phyloP scores from a whole-genome alignment of 2,797 vertebrate species.

The Cynodonichthys magdalenae region DNA sequence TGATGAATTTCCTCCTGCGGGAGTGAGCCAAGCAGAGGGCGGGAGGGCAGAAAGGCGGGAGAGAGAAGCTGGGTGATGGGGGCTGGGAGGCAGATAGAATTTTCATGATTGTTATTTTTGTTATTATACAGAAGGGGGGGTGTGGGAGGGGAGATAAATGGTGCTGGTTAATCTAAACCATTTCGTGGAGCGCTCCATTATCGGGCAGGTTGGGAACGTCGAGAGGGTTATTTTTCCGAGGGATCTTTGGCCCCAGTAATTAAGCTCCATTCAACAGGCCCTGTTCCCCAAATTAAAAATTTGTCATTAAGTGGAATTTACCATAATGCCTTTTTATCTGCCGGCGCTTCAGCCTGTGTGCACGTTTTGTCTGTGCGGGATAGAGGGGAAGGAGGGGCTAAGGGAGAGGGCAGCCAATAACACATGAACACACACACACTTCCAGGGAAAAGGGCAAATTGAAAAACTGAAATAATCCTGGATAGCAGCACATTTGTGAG shows the following conservation, averaged over 20 bases:
- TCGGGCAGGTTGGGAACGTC: constrained; percentile 73
- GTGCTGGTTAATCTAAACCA: constrained; percentile 73
- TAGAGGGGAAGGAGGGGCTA: constrained; percentile 65
- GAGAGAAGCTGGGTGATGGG: constrained; percentile 67
- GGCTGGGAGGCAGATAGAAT: constrained; percentile 92
- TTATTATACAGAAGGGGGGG: constrained; percentile 77
- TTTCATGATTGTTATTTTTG: constrained; percentile 92
- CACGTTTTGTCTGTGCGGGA: constrained; percentile 75
- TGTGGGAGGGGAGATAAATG: constrained; percentile 81
- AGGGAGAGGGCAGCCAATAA: constrained; percentile 85
- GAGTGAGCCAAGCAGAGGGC: constrained; percentile 77
- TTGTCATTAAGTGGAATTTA: constrained; percentile 99
- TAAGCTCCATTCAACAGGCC: constrained; percentile 88
- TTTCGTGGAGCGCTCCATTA: constrained; percentile 73
- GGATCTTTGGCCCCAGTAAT: constrained; percentile 80
- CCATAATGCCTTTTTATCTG: constrained; percentile 99
- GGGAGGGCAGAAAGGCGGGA: constrained; percentile 58
- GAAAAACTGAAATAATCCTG: constrained; percentile 98
- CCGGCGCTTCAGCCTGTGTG: constrained; percentile 89
- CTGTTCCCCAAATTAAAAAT: constrained; percentile 99
- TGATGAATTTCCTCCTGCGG: constrained; percentile 96
- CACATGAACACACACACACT: constrained; percentile 16
- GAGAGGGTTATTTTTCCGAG: constrained; percentile 76
- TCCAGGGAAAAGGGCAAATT: constrained; percentile 85
- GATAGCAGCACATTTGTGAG: constrained; percentile 78